Evolutionary conservation across 2,888 invertebrate genomes (phyloP).

Genomic region (Callosobruchus maculatus): DNA sequence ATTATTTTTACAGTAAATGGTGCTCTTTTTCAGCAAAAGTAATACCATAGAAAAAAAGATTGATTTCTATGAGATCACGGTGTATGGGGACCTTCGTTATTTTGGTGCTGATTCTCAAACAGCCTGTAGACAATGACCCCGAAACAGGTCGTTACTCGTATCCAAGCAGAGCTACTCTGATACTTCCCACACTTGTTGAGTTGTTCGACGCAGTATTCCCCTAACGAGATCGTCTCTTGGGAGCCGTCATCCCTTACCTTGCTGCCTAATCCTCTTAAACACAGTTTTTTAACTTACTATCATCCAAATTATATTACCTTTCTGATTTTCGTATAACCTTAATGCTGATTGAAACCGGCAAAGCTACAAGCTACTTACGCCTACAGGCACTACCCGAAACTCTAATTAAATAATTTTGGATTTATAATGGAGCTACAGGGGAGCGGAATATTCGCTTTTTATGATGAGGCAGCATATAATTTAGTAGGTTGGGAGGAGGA

Average conservation of each 20-base stretch:
- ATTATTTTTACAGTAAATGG: too few species aligned
- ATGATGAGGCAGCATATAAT: too few species aligned
- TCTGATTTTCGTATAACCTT: constrained; percentile 29
- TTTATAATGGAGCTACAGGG: background rate
- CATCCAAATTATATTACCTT: constrained; percentile 39
- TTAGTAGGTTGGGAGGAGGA: too few species aligned
- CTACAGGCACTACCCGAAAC: background rate
- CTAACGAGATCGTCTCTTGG: constrained; percentile 23
- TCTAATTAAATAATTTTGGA: constrained; percentile 8
- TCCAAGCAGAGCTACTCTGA: background rate
- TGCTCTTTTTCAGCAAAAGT: too few species aligned
- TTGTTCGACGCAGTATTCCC: background rate
- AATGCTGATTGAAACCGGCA: constrained; percentile 23
- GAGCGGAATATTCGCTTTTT: background rate
- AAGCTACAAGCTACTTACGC: constrained; percentile 21
- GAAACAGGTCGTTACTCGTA: too few species aligned
- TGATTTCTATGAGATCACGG: too few species aligned
- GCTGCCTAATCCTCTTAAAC: constrained; percentile 35
- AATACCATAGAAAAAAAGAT: too few species aligned
- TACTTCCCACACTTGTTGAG: background rate
- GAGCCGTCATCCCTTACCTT: constrained; percentile 30
- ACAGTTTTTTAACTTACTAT: constrained; percentile 39
- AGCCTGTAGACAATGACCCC: too few species aligned
- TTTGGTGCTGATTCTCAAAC: too few species aligned
- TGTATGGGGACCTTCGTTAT: too few species aligned